phyloP scores from a whole-genome alignment of 1,140 invertebrate species.

The Riptortus pedestris region DNA sequence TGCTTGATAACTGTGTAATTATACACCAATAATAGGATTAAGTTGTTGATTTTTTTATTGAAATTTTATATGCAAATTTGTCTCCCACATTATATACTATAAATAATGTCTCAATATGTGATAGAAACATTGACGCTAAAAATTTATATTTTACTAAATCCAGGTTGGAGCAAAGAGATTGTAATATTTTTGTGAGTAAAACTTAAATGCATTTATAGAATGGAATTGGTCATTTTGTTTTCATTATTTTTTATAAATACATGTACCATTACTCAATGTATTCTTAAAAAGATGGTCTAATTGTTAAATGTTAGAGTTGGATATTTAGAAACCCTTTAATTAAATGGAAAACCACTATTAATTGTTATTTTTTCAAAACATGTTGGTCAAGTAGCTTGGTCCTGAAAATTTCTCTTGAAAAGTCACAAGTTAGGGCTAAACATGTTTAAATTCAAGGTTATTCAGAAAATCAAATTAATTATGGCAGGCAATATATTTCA shows the following conservation, averaged over 20 bases:
- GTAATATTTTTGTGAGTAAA: conserved; percentile 17
- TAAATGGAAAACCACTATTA: no score
- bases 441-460: no score
- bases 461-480: no score
- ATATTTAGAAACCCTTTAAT: no score
- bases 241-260: conserved; percentile 7
- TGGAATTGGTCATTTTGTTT: conserved; percentile 12
- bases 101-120: conserved; percentile 15
- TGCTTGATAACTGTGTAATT: neutral
- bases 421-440: no score
- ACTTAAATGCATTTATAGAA: conserved; percentile 13
- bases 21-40: conserved; percentile 14
- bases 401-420: no score
- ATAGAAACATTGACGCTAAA: conserved; percentile 7
- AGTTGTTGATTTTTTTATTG: conserved; percentile 7
- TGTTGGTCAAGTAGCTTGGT: no score
- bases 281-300: neutral
- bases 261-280: neutral
- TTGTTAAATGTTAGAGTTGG: neutral
- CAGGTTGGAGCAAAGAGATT: conserved; percentile 11
- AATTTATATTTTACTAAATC: conserved; percentile 12
- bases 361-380: no score
- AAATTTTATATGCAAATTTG: conserved; percentile 6
- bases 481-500: no score
- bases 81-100: conserved; percentile 1